Evolutionary conservation across 2,888 invertebrate species (phyloP).

Genomic region (Diogma glabrata): DNA sequence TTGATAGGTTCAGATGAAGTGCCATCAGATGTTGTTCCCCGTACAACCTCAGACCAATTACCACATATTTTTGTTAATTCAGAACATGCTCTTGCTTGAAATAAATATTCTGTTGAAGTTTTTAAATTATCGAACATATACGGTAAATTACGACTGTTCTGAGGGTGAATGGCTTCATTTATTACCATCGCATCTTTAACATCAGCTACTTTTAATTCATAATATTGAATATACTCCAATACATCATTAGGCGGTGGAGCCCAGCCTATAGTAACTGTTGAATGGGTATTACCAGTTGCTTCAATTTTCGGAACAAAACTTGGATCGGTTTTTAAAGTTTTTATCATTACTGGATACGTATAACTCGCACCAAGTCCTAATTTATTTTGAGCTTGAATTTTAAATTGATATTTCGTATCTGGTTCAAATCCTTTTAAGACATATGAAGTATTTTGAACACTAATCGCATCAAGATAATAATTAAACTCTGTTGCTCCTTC

Average conservation of each 20-base stretch:
- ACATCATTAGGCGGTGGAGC: slow-evolving; percentile 51
- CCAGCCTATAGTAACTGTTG: slow-evolving; percentile 76
- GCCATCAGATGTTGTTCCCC: slow-evolving; percentile 76
- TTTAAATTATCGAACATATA: slow-evolving; percentile 67
- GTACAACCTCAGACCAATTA: slow-evolving; percentile 62
- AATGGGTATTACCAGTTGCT: slow-evolving; percentile 51
- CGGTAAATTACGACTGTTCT: slow-evolving; percentile 51
- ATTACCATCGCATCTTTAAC: slow-evolving; percentile 38
- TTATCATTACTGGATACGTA: slow-evolving; percentile 42
- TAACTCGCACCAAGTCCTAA: slow-evolving; percentile 47
- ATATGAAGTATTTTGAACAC: slow-evolving; percentile 52
- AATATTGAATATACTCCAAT: slow-evolving; percentile 62
- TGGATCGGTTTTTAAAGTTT: slow-evolving; percentile 60
- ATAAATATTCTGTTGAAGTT: slow-evolving; percentile 69
- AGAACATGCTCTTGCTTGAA: slow-evolving; percentile 70
- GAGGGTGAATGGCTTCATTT: slow-evolving; percentile 50
- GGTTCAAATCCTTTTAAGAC: slow-evolving; percentile 54
- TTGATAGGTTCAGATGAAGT: slow-evolving; percentile 62
- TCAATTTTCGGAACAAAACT: slow-evolving; percentile 66
- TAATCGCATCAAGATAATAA: slow-evolving; percentile 47
- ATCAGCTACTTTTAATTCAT: slow-evolving; percentile 53
- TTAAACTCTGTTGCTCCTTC: slow-evolving; percentile 44
- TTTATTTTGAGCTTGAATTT: slow-evolving; percentile 53
- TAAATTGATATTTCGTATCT: slow-evolving; percentile 53
- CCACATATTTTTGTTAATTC: slow-evolving; percentile 66